phyloP scores from a whole-genome alignment of 23 tunicate genomes.

The Clavelina lepadiformis region DNA sequence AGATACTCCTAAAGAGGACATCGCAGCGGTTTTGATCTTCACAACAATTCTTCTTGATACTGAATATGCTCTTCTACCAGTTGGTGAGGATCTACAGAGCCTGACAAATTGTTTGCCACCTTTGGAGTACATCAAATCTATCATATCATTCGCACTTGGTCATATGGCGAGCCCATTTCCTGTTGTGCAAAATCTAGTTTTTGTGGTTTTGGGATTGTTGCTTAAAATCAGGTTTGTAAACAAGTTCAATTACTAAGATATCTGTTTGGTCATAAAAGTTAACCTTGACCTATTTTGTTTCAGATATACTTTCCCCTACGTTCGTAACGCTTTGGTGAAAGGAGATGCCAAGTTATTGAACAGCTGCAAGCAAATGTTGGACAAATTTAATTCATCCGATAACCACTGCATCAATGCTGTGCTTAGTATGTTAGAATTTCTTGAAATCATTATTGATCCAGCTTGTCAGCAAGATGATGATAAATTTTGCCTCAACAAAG shows the following conservation, averaged over 20 bases:
- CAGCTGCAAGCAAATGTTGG: conserved; percentile 2
- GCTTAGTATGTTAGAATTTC: conserved; percentile 7
- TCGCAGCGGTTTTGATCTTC: conserved; percentile 42
- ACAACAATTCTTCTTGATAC: conserved; percentile 45
- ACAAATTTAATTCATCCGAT: conserved; percentile 8
- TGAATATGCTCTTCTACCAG: conserved; percentile 19
- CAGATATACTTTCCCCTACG: conserved; percentile 20
- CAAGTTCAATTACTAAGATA: too few relatives aligned
- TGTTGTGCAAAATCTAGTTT: conserved; percentile 19
- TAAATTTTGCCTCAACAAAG: neutral
- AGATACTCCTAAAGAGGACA: conserved; percentile 24
- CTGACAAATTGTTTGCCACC: conserved; percentile 31
- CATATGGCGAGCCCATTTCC: conserved; percentile 18
- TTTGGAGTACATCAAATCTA: conserved; percentile 13
- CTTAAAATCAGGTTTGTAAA: conserved; percentile 1
- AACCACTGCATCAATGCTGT: conserved; percentile 13
- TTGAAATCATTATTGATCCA: conserved; percentile 10
- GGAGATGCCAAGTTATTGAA: conserved; percentile 2
- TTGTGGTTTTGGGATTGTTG: conserved; percentile 15
- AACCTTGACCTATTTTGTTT: too few relatives aligned
- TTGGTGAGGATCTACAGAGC: neutral
- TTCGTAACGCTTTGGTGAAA: conserved; percentile 18
- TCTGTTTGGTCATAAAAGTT: too few relatives aligned
- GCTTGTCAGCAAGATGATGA: neutral
- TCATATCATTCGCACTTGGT: conserved; percentile 15